Evolutionary conservation across 2,113 vertebrate genomes (phyloP).

Genomic region (Malurus cyaneus): DNA sequence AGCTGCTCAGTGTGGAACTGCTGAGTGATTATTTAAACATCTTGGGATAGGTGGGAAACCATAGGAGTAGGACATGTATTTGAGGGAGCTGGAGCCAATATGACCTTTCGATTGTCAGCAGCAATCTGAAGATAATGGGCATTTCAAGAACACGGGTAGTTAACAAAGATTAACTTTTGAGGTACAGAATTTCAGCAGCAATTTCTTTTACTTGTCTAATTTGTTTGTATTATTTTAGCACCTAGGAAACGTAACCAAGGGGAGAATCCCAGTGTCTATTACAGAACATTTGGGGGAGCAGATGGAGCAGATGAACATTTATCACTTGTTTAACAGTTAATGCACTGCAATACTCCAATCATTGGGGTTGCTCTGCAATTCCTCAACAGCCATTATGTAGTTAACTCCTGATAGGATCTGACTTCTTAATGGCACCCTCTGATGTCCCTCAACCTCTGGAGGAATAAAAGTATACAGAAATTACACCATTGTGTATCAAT

Average conservation of each 20-base stretch:
- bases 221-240: slow-evolving; percentile 39
- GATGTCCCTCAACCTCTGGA: background rate
- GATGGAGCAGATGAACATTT: slow-evolving; percentile 53
- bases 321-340: slow-evolving; percentile 55
- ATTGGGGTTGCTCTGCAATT: background rate
- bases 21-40: background rate
- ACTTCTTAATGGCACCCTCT: background rate
- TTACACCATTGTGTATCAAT: background rate
- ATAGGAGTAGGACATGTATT: background rate
- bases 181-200: background rate
- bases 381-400: background rate
- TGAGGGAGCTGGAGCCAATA: background rate
- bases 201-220: background rate
- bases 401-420: background rate
- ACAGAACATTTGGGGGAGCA: slow-evolving; percentile 47
- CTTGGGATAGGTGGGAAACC: background rate
- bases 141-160: background rate
- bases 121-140: background rate
- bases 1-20: background rate
- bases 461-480: background rate
- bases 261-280: background rate
- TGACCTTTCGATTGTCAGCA: background rate
- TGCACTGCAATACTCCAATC: background rate
- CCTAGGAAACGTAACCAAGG: background rate
- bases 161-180: background rate